Evolutionary conservation across 2,113 vertebrate species (phyloP).

Genomic region (Galbula dea): DNA sequence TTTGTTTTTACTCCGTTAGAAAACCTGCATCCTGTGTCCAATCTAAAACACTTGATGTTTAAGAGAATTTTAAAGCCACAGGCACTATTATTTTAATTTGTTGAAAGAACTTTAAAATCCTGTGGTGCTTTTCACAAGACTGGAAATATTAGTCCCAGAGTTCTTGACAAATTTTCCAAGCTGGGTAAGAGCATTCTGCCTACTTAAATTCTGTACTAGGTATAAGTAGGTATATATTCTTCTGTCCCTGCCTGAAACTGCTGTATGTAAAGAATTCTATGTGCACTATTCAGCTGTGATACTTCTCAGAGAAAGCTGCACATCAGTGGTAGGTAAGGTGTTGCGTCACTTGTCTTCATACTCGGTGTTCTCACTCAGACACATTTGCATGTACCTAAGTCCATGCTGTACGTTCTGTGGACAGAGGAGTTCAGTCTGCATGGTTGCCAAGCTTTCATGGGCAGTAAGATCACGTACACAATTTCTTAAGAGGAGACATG

Average conservation of each 20-base stretch:
- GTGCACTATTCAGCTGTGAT: not conserved
- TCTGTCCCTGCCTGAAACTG: not conserved
- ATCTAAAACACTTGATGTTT: not conserved
- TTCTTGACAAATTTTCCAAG: constrained; percentile 15
- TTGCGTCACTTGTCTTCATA: not conserved
- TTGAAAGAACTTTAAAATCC: not conserved
- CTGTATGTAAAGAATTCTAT: not conserved
- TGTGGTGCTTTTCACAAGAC: not conserved
- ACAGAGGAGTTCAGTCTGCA: not conserved
- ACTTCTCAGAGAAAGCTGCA: not conserved
- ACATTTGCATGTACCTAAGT: not conserved
- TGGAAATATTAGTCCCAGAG: not conserved
- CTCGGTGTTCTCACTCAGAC: not conserved
- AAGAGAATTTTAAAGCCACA: not conserved
- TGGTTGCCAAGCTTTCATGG: not conserved
- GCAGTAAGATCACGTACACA: not conserved
- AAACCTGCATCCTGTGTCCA: not conserved
- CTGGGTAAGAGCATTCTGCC: constrained; percentile 23
- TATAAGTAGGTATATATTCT: not conserved
- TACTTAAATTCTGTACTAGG: constrained; percentile 28
- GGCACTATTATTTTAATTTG: not conserved
- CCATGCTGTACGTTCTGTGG: not conserved
- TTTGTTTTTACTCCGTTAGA: not conserved
- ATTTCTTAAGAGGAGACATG: not conserved
- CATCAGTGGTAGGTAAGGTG: not conserved